phyloP scores from a whole-genome alignment of 2,113 vertebrate genomes.

The Leptobrachium leishanense region DNA sequence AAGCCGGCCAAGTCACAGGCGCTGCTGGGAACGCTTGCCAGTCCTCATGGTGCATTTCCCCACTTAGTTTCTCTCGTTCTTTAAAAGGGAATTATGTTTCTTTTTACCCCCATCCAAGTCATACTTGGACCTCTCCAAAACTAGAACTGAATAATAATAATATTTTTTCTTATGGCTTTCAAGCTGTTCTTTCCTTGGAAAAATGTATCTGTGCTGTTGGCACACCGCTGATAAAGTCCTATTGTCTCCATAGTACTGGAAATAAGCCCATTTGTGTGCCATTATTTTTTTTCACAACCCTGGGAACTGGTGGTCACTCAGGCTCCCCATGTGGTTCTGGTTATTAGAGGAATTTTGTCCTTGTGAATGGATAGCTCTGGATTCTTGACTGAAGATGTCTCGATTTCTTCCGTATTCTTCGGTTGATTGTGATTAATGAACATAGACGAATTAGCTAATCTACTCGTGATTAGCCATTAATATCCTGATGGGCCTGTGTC shows the following conservation, averaged over 20 bases:
- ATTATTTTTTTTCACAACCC: too few relatives aligned
- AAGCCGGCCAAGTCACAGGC: too few relatives aligned
- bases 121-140: not conserved
- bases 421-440: not conserved
- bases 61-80: not conserved
- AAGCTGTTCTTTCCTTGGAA: slow-evolving; percentile 13
- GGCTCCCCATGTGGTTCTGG: not conserved
- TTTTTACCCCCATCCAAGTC: not conserved
- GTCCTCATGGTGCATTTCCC: not conserved
- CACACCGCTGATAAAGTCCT: not conserved
- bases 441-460: too few relatives aligned
- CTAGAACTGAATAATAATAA: not conserved
- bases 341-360: not conserved
- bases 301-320: not conserved
- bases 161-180: not conserved
- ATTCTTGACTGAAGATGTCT: not conserved
- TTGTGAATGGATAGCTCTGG: not conserved
- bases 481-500: too few relatives aligned
- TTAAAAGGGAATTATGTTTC: not conserved
- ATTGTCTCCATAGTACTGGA: not conserved
- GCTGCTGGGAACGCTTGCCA: not conserved
- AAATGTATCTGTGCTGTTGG: not conserved
- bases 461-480: too few relatives aligned
- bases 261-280: too few relatives aligned
- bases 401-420: not conserved